Conservation (phyloP, 1,140 invertebrate species). For the Drosophila pandora region DNA sequence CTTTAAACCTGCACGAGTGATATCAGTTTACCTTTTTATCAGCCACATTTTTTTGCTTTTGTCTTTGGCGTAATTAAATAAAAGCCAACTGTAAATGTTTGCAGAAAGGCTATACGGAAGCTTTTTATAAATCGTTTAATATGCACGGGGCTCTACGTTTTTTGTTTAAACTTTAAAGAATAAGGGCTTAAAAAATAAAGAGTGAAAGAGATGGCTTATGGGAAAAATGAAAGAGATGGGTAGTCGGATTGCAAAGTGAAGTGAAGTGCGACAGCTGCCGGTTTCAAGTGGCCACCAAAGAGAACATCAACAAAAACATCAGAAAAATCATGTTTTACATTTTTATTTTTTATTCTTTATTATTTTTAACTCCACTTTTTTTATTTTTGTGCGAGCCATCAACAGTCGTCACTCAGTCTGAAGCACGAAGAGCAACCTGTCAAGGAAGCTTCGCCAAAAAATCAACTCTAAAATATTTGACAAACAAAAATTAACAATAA, state of each 20-base stretch:
- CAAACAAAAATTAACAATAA: conserved; percentile 62
- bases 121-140: conserved; percentile 63
- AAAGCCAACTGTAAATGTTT: conserved; percentile 78
- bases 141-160: conserved; percentile 26
- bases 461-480: conserved; percentile 62
- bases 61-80: conserved; percentile 61
- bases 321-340: conserved; percentile 27
- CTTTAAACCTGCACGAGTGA: conserved; percentile 11
- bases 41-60: conserved; percentile 29
- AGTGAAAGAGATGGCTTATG: conserved; percentile 2
- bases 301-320: conserved; percentile 48
- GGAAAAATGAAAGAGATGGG: conserved; percentile 4
- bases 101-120: conserved; percentile 78
- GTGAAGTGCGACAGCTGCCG: conserved; percentile 75
- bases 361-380: neutral
- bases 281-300: conserved; percentile 57
- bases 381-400: conserved; percentile 5
- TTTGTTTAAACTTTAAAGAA: conserved; percentile 7
- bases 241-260: conserved; percentile 68
- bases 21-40: conserved; percentile 58
- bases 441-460: conserved; percentile 50
- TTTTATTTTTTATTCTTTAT: conserved; percentile 5
- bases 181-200: conserved; percentile 27
- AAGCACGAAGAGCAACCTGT: conserved; percentile 42
- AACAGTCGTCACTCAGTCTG: conserved; percentile 38